These are phyloP conservation scores for Sinocyclocheilus anophthalmus DNA, from an alignment of 2,113 vertebrate species.

Conservation along the genomic window DNA sequence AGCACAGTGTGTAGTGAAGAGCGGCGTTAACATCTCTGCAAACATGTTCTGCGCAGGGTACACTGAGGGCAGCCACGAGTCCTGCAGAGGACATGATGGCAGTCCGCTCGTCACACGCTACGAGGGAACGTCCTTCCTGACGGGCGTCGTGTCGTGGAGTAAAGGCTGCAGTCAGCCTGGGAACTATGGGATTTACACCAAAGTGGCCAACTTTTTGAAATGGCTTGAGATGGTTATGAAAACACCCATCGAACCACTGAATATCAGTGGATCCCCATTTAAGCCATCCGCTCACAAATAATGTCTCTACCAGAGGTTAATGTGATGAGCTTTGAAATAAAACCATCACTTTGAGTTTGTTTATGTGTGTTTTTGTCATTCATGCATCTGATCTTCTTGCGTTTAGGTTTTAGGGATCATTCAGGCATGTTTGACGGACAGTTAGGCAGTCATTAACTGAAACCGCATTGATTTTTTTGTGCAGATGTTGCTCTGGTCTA, in stretches of 20 bases:
- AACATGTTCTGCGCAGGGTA: constrained; percentile 94
- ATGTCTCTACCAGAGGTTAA: background rate
- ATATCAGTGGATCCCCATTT: background rate
- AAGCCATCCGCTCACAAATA: background rate
- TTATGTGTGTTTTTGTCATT: background rate
- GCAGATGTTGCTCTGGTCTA: background rate
- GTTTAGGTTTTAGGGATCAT: background rate
- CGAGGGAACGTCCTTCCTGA: constrained; percentile 84
- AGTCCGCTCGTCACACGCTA: constrained; percentile 83
- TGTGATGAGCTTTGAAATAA: background rate
- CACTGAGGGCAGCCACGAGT: constrained; percentile 71
- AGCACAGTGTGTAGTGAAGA: constrained; percentile 71
- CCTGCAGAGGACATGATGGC: constrained; percentile 88
- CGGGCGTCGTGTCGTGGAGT: constrained; percentile 88
- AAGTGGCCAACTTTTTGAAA: constrained; percentile 78
- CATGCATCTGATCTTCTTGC: background rate
- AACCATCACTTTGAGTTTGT: background rate
- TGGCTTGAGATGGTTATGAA: constrained; percentile 77
- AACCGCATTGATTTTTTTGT: background rate
- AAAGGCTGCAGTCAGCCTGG: constrained; percentile 79
- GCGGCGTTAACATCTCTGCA: constrained; percentile 71
- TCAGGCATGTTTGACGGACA: background rate
- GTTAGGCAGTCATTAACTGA: constrained; percentile 1
- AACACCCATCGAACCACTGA: background rate
- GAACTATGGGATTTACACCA: constrained; percentile 83